These are phyloP conservation scores for Perodicticus potto DNA, from an alignment of 2,797 vertebrate species.

Conservation along the genomic window DNA sequence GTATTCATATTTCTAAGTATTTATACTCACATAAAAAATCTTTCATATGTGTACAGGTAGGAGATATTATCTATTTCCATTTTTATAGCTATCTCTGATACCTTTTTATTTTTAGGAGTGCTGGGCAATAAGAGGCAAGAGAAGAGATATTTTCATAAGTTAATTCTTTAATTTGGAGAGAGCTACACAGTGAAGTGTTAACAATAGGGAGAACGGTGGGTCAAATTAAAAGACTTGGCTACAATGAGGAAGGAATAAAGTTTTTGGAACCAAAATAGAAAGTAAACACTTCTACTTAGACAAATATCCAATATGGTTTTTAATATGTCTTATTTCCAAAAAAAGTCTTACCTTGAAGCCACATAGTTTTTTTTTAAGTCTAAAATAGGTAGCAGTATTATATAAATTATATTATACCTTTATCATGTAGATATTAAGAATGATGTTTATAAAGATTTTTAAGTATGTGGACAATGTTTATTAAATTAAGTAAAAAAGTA, in stretches of 20 bases:
- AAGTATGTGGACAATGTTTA: not conserved
- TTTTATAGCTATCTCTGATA: not conserved
- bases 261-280: not conserved
- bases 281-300: not conserved
- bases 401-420: not conserved
- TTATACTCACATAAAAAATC: slow-evolving; percentile 23
- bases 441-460: not conserved
- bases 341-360: not conserved
- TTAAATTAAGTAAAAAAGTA: not conserved
- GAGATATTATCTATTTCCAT: not conserved
- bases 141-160: not conserved
- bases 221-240: not conserved
- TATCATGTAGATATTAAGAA: not conserved
- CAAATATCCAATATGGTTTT: not conserved
- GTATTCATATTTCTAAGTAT: not conserved
- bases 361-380: not conserved
- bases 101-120: not conserved
- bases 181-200: not conserved
- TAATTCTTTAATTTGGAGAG: slow-evolving; percentile 7
- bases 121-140: not conserved
- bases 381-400: not conserved
- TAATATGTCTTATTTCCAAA: not conserved
- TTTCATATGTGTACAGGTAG: not conserved
- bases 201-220: not conserved
- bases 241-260: not conserved